Base-by-base conservation (phyloP, 1,140 invertebrate species). In the Drosophila azteca region DNA sequence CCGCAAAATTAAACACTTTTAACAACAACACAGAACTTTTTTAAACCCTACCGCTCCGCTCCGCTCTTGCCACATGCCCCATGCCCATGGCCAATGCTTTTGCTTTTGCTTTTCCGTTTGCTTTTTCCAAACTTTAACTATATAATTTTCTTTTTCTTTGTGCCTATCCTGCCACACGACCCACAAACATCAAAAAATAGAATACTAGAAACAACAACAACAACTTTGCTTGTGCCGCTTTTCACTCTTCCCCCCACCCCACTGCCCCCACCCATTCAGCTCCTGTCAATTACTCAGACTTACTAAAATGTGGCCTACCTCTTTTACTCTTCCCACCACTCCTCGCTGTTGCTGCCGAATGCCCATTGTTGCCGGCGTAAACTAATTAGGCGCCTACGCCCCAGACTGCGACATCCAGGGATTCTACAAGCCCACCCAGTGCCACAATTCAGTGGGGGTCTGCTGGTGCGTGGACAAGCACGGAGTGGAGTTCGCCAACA, bases 401-500 rank as follows among this genome's bases (percentile, higher is more conserved):
- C 97, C 97, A 35, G 94, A 95, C 76, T 98, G 97, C 93, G 97
- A 98, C 92, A 94, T 94, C 41, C 95, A 96, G 91, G 97, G 97
- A 44, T 98, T 96, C 92, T 98, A 97, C 92, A 94, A 95, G 67
- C 94, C 96, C 62, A 95, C 95, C 58, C 97, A 98, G 90, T 98
- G 97, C 91, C 96, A 97, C 92, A 94, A 94, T 67, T 94, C 95
- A 43, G 95, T 96, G 9, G 95, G 95, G 49, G 94, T 97, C 79
- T 98, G 97, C 92, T 98, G 97, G 97, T 98, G 97, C 93, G 97
- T 98, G 48, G 97, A 98, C 93, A 95, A 96, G 84, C 97, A 98
- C 92, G 97, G 97, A 29, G 96, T 97, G 26, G 97, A 98, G 92
- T 95, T 95, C 79, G 94, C 96, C 61, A 96, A 96, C 81, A 97